Conservation (phyloP, 1,140 invertebrate species). For the Hirudo medicinalis region DNA sequence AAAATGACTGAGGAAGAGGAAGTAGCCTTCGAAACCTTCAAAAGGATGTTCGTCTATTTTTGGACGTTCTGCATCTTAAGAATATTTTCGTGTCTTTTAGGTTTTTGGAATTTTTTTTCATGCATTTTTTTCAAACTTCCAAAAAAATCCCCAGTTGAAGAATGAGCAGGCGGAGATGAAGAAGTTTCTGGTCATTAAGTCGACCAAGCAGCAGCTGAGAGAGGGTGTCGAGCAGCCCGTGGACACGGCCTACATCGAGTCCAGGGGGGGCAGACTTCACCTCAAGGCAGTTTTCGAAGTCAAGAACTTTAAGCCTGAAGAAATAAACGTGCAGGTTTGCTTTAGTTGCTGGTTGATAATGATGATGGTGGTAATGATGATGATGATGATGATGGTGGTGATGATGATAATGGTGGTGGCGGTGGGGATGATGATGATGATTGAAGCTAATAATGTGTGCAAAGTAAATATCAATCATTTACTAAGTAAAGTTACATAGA, state of each 20-base stretch:
- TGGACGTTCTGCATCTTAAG: too few species aligned
- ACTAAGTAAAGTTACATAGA: too few species aligned
- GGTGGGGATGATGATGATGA: neutral
- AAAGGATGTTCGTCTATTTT: too few species aligned
- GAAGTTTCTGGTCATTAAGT: constrained; percentile 23
- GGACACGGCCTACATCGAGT: constrained; percentile 23
- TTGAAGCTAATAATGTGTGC: too few species aligned
- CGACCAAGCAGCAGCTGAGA: constrained; percentile 20
- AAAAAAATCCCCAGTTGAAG: constrained; percentile 1
- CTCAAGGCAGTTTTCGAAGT: constrained; percentile 24
- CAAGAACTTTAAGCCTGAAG: constrained; percentile 21
- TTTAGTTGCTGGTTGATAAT: neutral
- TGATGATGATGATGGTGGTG: neutral
- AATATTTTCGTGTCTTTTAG: too few species aligned
- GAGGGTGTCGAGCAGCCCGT: constrained; percentile 20
- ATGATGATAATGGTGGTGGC: neutral
- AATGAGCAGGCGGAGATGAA: constrained; percentile 21
- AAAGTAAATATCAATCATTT: too few species aligned
- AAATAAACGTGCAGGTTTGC: constrained; percentile 18
- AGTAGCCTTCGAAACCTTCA: too few species aligned
- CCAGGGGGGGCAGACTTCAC: constrained; percentile 14
- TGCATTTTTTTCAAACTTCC: too few species aligned
- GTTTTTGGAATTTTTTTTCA: too few species aligned
- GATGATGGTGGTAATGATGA: neutral
- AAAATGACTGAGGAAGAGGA: too few species aligned